Evolutionary conservation across 1,140 invertebrate species (phyloP), one percentile per base, ranked within the genome.

Genomic region (Vanessa tameamea): DNA sequence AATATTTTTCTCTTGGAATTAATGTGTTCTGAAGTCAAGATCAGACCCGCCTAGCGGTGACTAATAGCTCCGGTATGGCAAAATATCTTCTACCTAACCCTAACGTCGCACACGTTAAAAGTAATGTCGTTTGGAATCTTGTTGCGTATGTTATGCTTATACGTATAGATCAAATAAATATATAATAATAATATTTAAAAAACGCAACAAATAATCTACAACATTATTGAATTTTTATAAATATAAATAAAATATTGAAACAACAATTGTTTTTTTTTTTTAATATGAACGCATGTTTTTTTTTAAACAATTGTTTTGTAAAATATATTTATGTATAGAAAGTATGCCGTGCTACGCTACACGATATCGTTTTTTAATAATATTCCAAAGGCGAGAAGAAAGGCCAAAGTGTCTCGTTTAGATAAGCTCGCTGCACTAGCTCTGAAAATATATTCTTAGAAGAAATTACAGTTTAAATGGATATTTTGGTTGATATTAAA

Each of bases 31-130:
- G 66, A 55, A 68, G 50, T 57, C 53, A 57, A 57, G 53, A 16
- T 57, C 53, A 57, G 53, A 57, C 72, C 79, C 51, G 76, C 71
- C 64, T 20, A 59, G 50, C 64, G 59, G 67, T 86, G 87, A 88
- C 81, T 87, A 86, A 88, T 88, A 80, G 80, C 67, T 77, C 79
- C 74, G 53, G 78, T 78, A 68, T 70, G 77, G 73, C 83, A 76
- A 88, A 82, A 86, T 86, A 85, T 81, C 73, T 76, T 76, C 53
- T 73, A 79, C 80, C 77, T 83, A 81, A 83, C 80, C 79, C 69
- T 70, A n/a, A n/a, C n/a, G n/a, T n/a, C n/a, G 77, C 76, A 71
- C n/a, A 85, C 81, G 76, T 84, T 75, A 82, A 78, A 23, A 23
- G 53, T 57, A 57, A 57, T 57, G 53, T 6, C 53, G 23, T 57